Base-by-base conservation (phyloP, 2,888 invertebrate species). In the Agrypnus murinus region DNA sequence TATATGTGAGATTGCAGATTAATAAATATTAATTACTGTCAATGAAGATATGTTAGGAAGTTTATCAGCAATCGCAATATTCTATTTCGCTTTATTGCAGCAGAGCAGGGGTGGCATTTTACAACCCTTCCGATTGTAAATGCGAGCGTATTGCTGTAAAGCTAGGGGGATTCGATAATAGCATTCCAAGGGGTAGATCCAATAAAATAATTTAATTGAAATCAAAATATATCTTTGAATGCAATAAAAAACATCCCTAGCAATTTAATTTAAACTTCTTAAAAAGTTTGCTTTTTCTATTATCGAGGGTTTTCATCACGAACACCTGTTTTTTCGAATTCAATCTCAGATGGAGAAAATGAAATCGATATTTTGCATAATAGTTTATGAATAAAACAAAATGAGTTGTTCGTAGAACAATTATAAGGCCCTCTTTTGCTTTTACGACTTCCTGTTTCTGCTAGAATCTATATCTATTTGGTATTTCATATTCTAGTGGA, bases 141-240 rank as follows among this genome's bases (percentile, higher is more conserved):
- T 48, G 58, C 36, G 59, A 65, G 55, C 43, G 40, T 43, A 69
- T 69, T 69, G 46, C 69, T 45, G 48, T 31, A 64, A 25, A 59
- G 38, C 64, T 46, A 38, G 69, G 75, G 78, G 81, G 80, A 25
- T 77, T 77, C 77, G 81, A 82, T 83, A 84, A 83, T 82, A 79
- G 81, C 82, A 84, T 85, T 85, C 84, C 84, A 74, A 83, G 83
- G 83, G 84, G 81, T 77, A 75, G 81, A 81, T 80, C 78, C 82
- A 83, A 83, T 84, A 83, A 84, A 84, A 83, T 82, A 82, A 75
- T 85, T 83, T 84, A 85, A 85, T 85, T 85, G 84, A 85, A 85
- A 84, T 84, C 82, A 83, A 84, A 85, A 85, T 85, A 80, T 79
- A 79, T 78, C 81, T 78, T 72, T 76, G 77, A 76, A 74, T 72